A percentile compares a stretch with the other conserved stretches of the same genome.
Evolutionary conservation across 2,888 invertebrate genomes (phyloP).

Genomic region (Nematopogon swammerdamellus): DNA sequence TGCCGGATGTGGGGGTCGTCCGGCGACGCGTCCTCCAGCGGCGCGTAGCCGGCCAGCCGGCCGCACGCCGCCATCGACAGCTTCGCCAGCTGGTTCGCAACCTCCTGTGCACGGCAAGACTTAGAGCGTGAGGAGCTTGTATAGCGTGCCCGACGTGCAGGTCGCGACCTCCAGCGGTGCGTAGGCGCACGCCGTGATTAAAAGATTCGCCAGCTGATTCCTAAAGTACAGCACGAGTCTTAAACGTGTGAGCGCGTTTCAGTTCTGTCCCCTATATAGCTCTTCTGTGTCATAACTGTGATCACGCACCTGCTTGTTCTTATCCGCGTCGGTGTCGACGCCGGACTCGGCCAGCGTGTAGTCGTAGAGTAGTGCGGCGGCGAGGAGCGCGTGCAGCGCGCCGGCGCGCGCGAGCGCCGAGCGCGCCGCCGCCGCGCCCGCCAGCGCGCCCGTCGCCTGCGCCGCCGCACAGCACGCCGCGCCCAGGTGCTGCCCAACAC

Average conservation of each 20-base stretch:
- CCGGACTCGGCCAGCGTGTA: conserved; percentile 97
- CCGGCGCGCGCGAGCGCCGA: conserved; percentile 80
- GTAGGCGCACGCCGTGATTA: too few species aligned
- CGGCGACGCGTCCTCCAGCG: conserved; percentile 50
- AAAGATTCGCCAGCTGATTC: too few species aligned
- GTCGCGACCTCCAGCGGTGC: too few species aligned
- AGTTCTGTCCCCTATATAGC: too few species aligned
- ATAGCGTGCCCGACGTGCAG: neutral
- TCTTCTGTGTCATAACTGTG: too few species aligned
- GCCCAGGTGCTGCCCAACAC: conserved; percentile 66
- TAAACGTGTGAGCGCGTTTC: too few species aligned
- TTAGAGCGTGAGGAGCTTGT: too few species aligned
- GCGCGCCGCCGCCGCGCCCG: conserved; percentile 84
- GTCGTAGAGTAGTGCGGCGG: conserved; percentile 92
- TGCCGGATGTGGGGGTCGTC: conserved; percentile 53
- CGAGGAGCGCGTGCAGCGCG: conserved; percentile 86
- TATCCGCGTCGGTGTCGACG: conserved; percentile 77
- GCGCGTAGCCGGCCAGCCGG: conserved; percentile 72
- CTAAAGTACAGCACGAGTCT: too few species aligned
- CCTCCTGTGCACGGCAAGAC: conserved; percentile 64
- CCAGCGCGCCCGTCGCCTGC: conserved; percentile 84
- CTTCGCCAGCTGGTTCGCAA: conserved; percentile 89
- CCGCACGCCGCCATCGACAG: conserved; percentile 82
- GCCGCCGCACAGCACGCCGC: conserved; percentile 84
- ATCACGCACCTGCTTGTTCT: conserved; percentile 74